Evolutionary conservation across 2,888 invertebrate genomes (phyloP), one percentile per base, ranked within the genome.

Genomic region (Meganola albula): DNA sequence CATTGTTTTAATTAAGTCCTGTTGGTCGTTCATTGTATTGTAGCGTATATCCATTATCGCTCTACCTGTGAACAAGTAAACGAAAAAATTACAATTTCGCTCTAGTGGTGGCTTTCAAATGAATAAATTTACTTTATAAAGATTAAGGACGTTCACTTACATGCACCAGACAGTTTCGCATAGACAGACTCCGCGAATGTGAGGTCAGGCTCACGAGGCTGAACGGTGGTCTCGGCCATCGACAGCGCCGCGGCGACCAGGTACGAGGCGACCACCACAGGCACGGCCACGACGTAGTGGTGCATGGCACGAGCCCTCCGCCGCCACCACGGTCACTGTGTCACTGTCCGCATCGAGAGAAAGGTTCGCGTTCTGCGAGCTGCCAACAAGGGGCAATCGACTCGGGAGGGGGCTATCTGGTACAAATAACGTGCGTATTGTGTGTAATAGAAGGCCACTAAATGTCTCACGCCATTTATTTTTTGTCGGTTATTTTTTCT

Each of bases 241-340:
- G 55, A 40, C 31, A 58, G 37, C 37, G 45, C 36, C 34, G 49
- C 44, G 14, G 46, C 38, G 38, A 63, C 40, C 34, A 53, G 49
- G 46, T 47, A 59, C 42, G 56, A 53, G 43, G 45, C 57, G 44
- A 72, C 52, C 58, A 68, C 47, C 42, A 70, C 43, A 40, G 56
- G 57, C 56, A 67, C 59, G 33, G 63, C 48, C 37, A 57, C 50
- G 45, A 48, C 58, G 53, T 58, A 58, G 53, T 61, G 63, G 73
- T 63, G 64, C 83, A 83, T 83, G 73, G 69, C 74, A 71, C 53
- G 53, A 58, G 62, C 74, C 69, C 72, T 72, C 68, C 65, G 55
- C 63, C 62, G 67, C 65, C 54, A 66, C 66, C 76, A 73, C 82
- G 80, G 82, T 75, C 78, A 79, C 80, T 74, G 62, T 79, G 78